Evolutionary conservation across 2,797 vertebrate genomes (phyloP), one percentile per base, ranked within the genome.

Genomic region (Liparis tanakae): DNA sequence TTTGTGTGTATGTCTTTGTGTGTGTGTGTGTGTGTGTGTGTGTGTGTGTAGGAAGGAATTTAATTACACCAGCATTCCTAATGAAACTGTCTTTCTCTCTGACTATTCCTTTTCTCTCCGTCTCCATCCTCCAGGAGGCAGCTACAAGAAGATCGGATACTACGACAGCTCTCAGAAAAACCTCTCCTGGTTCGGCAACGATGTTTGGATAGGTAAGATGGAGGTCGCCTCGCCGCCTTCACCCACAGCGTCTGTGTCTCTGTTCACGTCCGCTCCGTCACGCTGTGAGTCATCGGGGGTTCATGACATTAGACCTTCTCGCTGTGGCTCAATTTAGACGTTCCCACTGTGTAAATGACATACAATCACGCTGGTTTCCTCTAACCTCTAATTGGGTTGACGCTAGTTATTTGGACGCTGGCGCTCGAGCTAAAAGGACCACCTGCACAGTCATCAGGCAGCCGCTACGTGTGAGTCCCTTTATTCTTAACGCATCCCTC

Each of bases 101-200:
- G 50, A 18, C 64, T 64, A 36, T 43, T 48, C 53, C 67, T 51
- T 51, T 53, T 13, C 12, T 73, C 30, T 56, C 20, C 46, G 5
- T 37, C 36, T 43, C 53, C 10, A 57, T 55, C 41, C 25, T 63
- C 36, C 63, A 98, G 97, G 96, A 59, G 97, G 97, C 2, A 95
- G 95, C 76, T 99, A 99, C 81, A 98, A 97, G 94, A 98, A 99
- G 94, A 99, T 99, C 0, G 96, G 97, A 48, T 99, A 98, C 92
- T 98, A 98, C 13, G 97, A 99, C 93, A 98, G 97, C 93, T 98
- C 96, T 39, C 97, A 99, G 91, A 96, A 97, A 87, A 97, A 97
- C 85, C 96, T 99, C 39, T 97, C 96, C 81, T 98, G 96, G 97
- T 96, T 95, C 60, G 96, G 95, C 76, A 98, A 96, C 0, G 97